Percentiles rank a stretch among this genome's conserved stretches.
phyloP scores from a whole-genome alignment of 2,113 vertebrate species.

The Engraulis encrasicolus region DNA sequence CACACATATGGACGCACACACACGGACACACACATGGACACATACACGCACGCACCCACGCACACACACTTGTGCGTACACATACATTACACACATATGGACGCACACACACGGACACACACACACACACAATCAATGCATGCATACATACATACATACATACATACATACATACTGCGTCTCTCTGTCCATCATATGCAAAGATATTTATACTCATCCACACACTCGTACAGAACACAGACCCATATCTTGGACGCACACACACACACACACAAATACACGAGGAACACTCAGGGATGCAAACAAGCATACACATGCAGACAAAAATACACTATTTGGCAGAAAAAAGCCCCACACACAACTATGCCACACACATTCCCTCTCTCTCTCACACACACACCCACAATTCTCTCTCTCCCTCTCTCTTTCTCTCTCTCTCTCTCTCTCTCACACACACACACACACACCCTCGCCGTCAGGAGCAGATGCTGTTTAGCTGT shows the following conservation, averaged over 20 bases:
- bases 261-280: background rate
- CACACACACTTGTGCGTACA: background rate
- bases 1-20: background rate
- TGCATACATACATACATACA: background rate
- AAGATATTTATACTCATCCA: background rate
- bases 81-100: background rate
- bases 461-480: conserved; percentile 43
- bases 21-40: background rate
- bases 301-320: background rate
- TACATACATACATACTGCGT: background rate
- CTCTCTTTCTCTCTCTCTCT: conserved; percentile 21
- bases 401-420: conserved; percentile 31
- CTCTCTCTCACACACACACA: conserved; percentile 44
- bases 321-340: background rate
- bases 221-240: background rate
- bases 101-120: background rate
- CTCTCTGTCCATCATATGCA: background rate
- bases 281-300: conserved; percentile 12
- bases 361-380: conserved; percentile 27
- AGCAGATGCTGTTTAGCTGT: conserved; percentile 72
- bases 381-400: conserved; percentile 23
- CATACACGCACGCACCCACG: background rate
- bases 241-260: too few relatives aligned
- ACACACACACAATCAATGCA: background rate
- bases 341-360: conserved; percentile 18